Base-by-base conservation (phyloP, 2,888 invertebrate genomes). In the Girardia tigrina region DNA sequence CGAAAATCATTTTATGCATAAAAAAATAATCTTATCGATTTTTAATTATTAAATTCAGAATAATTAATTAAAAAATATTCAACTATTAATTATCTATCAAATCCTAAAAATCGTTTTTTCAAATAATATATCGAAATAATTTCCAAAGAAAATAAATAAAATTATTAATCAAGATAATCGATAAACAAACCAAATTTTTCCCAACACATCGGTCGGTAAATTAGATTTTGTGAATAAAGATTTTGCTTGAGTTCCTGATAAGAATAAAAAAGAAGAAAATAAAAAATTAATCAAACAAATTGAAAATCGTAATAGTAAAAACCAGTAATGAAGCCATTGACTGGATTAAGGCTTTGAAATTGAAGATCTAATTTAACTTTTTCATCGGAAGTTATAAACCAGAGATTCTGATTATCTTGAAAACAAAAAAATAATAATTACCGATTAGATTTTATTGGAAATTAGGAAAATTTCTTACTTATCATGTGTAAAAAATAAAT, bases 311-410 rank as follows among this genome's bases (percentile, higher is more conserved):
- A n/a, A n/a, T n/a, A n/a, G 42, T 14, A 75, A 26, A 20, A 16
- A 76, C 85, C 95, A 23, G 91, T 92, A 16, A 97, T 89, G 80
- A 90, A 88, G 0, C 94, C 94, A 83, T 89, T 90, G 42, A 89
- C 86, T 0, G 94, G 94, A 73, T 91, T 91, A 6, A 95, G 87
- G 77, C 90, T 88, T 76, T 89, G 88, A 85, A 97, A 97, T 85
- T 95, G 95, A 79, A 91, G 90, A 78, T 91, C 90, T 85, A 93
- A 94, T 82, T 92, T 90, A 1, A 88, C 88, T 80, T 91, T 88
- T 84, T 95, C 94, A 77, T 91, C 90, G 0, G 90, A 88, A 82
- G 91, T 89, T 78, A 97, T 89, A 79, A 89, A 87, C 92, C 93
- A 95, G 6, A 91, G 90, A 85, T 94, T 94, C 16, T 26, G 71